These are phyloP conservation scores for Trinectes maculatus DNA, from an alignment of 2,113 vertebrate species.

Conservation along the genomic window DNA sequence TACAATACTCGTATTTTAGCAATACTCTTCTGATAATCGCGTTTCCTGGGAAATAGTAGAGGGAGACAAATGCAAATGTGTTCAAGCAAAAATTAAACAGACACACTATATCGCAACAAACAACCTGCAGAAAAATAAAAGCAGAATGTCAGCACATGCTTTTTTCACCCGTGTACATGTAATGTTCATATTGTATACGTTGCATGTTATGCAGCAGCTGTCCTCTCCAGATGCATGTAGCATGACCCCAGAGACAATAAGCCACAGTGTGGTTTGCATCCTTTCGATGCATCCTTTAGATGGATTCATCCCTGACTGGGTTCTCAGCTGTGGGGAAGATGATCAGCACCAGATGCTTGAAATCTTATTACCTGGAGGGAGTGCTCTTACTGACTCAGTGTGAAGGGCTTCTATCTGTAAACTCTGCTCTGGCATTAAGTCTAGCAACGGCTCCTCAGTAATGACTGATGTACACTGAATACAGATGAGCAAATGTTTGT, in stretches of 20 bases:
- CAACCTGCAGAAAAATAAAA: background rate
- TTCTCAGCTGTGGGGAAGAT: conserved; percentile 1
- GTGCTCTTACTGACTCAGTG: conserved; percentile 23
- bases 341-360: conserved; percentile 10
- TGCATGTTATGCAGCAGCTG: background rate
- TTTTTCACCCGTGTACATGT: too few species aligned
- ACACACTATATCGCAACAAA: background rate
- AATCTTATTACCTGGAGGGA: conserved; percentile 24
- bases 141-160: background rate
- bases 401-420: background rate
- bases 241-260: background rate
- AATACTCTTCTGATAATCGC: too few species aligned
- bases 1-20: background rate
- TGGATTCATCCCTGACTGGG: conserved; percentile 7
- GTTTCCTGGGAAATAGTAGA: background rate
- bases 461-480: background rate
- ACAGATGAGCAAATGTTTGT: background rate
- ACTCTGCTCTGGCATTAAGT: background rate
- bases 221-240: background rate
- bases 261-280: background rate
- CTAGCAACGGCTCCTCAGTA: background rate
- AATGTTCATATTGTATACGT: conserved; percentile 3
- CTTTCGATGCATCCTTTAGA: background rate
- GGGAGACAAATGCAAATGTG: background rate
- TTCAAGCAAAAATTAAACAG: background rate